Evolutionary conservation across 2,888 invertebrate genomes (phyloP).

Genomic region (Drosophila demipolita): DNA sequence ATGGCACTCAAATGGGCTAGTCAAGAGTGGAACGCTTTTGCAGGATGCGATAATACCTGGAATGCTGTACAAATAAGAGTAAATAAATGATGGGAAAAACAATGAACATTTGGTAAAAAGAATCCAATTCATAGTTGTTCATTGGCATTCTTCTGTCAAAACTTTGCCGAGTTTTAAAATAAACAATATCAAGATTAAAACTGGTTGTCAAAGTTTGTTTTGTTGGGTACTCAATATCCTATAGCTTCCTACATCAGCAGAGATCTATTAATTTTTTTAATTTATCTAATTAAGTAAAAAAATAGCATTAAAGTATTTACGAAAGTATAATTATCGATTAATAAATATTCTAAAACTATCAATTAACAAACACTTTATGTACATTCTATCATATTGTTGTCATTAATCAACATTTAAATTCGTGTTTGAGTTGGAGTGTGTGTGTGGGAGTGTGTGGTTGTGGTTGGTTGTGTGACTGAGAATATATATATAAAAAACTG

Average conservation of each 20-base stretch:
- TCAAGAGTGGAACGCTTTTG: not conserved
- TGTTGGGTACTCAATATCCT: not conserved
- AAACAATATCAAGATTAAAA: not conserved
- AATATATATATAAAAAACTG: constrained; percentile 23
- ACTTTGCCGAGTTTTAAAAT: not conserved
- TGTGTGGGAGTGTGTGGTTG: constrained; percentile 8
- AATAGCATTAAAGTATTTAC: not conserved
- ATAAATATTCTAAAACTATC: not conserved
- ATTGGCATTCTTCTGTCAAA: not conserved
- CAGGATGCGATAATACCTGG: not conserved
- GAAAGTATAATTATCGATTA: not conserved
- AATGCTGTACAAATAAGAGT: constrained; percentile 1
- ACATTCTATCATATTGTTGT: not conserved
- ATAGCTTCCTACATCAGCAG: not conserved
- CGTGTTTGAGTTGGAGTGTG: not conserved
- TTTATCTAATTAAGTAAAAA: not conserved
- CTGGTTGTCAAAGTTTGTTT: not conserved
- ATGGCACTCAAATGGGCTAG: constrained; percentile 11
- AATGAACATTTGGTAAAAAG: not conserved
- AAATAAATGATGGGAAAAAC: not conserved
- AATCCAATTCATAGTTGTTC: not conserved
- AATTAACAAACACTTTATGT: not conserved
- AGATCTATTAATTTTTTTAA: not conserved
- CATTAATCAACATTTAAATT: not conserved
- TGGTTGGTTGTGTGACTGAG: constrained; percentile 1